Evolutionary conservation across 2,113 vertebrate genomes (phyloP).

Genomic region (Macrotis lagotis): DNA sequence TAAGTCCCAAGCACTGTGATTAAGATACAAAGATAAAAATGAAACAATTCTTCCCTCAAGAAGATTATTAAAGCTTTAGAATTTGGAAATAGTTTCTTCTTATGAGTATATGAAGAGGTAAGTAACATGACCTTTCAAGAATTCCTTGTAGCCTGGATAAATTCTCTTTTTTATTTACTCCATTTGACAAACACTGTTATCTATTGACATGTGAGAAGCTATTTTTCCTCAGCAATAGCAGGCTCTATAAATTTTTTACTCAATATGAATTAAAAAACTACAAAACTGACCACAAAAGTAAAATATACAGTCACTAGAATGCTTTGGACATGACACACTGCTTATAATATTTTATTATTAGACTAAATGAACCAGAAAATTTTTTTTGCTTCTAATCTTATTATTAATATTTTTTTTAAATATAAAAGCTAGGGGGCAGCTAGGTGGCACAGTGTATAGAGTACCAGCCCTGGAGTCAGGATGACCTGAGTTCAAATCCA

Average conservation of each 20-base stretch:
- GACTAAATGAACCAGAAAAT: slow-evolving; percentile 52
- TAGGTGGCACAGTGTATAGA: too few species aligned
- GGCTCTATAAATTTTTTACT: slow-evolving; percentile 19
- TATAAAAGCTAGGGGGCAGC: too few species aligned
- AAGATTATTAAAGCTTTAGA: slow-evolving; percentile 4
- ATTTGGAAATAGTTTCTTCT: slow-evolving; percentile 43
- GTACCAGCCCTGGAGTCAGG: too few species aligned
- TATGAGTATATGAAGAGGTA: not conserved
- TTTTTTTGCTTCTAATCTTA: slow-evolving; percentile 36
- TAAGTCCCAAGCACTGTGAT: not conserved
- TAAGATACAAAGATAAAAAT: not conserved
- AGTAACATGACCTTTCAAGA: slow-evolving; percentile 31
- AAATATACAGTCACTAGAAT: slow-evolving; percentile 70
- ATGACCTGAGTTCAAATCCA: too few species aligned
- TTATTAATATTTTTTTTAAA: slow-evolving; percentile 22
- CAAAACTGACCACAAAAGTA: slow-evolving; percentile 64
- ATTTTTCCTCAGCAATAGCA: slow-evolving; percentile 14
- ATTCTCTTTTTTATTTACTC: slow-evolving; percentile 33
- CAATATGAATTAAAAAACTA: slow-evolving; percentile 42
- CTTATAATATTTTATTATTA: slow-evolving; percentile 41
- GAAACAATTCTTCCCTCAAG: not conserved
- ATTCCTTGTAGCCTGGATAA: not conserved
- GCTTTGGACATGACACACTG: slow-evolving; percentile 40
- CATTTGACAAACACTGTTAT: slow-evolving; percentile 27
- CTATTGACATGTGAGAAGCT: slow-evolving; percentile 39